Conservation (phyloP, 2,888 invertebrate genomes). For the Dione vanillae region DNA sequence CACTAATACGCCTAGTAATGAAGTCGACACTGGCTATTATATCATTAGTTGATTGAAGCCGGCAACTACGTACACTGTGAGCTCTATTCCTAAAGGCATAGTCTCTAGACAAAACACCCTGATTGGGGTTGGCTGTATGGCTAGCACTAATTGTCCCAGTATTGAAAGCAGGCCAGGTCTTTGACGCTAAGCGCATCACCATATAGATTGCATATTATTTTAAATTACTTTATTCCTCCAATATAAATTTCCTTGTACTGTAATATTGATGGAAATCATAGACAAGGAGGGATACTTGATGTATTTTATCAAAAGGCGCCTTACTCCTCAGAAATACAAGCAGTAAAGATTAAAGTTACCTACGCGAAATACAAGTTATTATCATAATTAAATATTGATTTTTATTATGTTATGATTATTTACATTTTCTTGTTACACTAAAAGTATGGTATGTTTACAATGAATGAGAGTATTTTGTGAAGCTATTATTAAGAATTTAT, state of each 20-base stretch:
- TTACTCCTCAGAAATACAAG: slow-evolving; percentile 2
- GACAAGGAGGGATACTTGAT: slow-evolving; percentile 3
- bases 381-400: background rate
- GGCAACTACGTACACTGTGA: background rate
- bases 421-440: background rate
- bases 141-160: slow-evolving; percentile 3
- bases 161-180: slow-evolving; percentile 16
- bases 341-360: background rate
- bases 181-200: slow-evolving; percentile 15
- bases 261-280: slow-evolving; percentile 1
- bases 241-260: slow-evolving; percentile 15
- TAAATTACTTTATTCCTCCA: slow-evolving; percentile 19
- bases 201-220: slow-evolving; percentile 26
- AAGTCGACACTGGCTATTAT: slow-evolving; percentile 8
- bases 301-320: background rate
- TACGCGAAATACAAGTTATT: background rate
- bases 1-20: slow-evolving; percentile 4
- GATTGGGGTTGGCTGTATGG: background rate
- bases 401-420: too few relatives aligned
- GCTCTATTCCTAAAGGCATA: background rate
- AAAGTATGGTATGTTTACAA: background rate
- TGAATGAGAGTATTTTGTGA: background rate
- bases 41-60: slow-evolving; percentile 22
- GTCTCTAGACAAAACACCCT: background rate
- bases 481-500: background rate